Evolutionary conservation across 2,113 vertebrate species (phyloP), one percentile per base, ranked within the genome.

Genomic region (Terrapene triunguis): DNA sequence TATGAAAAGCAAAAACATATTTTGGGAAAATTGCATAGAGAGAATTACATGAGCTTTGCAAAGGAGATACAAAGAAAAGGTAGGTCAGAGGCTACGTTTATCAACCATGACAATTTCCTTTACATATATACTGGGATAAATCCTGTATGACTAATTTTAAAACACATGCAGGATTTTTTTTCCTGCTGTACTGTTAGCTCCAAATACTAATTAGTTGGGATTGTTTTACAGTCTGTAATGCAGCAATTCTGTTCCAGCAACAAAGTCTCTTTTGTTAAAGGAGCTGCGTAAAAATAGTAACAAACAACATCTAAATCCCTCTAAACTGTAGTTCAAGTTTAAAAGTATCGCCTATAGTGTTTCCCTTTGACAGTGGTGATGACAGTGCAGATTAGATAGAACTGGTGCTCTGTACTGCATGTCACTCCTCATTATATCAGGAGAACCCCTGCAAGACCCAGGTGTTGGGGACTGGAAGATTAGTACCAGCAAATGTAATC

Each of bases 201-300:
- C 80, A 84, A 97, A 91, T 88, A 65, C 69, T 97, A 95, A 96
- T 89, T 79, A 95, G 69, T 82, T 89, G 84, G 82, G 90, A 51
- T 48, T 89, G 72, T 95, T 93, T 95, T 94, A 89, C 81, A 55
- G 78, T 94, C 93, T 94, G 93, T 80, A 89, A 89, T 89, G 92
- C 89, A 96, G 53, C 92, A 96, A 87, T 89, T 97, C 48, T 94
- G 48, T 51, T 92, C 83, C 80, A 94, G 76, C 47, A 62, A 47
- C 69, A 47, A 32, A 47, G 47, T 81, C 85, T 83, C 65, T 95
- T 95, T 95, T 89, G 55, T 93, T 95, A 92, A 94, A 95, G 50
- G 92, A 95, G 80, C 47, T 89, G 55, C 90, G 74, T 96, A 86
- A 97, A 97, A 97, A 94, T 90, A 96, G 90, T 85, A 96, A 94